Conservation (phyloP, 2,113 vertebrate genomes). For the Thunnus thynnus region DNA sequence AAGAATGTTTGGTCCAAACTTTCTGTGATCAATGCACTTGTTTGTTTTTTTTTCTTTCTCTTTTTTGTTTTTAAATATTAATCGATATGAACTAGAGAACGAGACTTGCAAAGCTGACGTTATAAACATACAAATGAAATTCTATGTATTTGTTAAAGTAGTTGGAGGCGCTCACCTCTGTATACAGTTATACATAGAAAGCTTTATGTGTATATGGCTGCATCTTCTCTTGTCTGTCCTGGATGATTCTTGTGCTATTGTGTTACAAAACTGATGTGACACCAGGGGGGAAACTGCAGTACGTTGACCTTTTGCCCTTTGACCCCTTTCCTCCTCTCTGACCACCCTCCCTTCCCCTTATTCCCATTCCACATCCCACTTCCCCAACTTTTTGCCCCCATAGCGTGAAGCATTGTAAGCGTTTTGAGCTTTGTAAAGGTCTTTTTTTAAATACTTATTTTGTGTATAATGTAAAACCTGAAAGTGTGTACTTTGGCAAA, state of each 20-base stretch:
- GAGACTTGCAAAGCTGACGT: constrained; percentile 65
- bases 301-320: constrained; percentile 54
- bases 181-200: constrained; percentile 81
- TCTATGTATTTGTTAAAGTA: constrained; percentile 79
- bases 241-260: constrained; percentile 78
- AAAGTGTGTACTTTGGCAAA: constrained; percentile 83
- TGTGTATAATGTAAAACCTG: constrained; percentile 86
- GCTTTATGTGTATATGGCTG: constrained; percentile 82
- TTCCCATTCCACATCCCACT: not conserved
- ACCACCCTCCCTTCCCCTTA: not conserved
- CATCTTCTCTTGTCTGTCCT: constrained; percentile 79
- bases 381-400: constrained; percentile 51
- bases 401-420: constrained; percentile 82
- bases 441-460: constrained; percentile 85
- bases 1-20: constrained; percentile 61
- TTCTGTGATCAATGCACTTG: constrained; percentile 71
- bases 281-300: constrained; percentile 68
- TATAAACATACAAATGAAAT: constrained; percentile 74
- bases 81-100: constrained; percentile 68
- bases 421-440: constrained; percentile 84
- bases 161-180: constrained; percentile 68
- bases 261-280: constrained; percentile 77
- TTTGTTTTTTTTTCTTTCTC: constrained; percentile 12
- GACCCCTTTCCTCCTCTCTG: constrained; percentile 19
- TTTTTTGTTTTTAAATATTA: constrained; percentile 64